Conservation (phyloP, 2,797 vertebrate genomes). For the Pseudomugil gertrudae region DNA sequence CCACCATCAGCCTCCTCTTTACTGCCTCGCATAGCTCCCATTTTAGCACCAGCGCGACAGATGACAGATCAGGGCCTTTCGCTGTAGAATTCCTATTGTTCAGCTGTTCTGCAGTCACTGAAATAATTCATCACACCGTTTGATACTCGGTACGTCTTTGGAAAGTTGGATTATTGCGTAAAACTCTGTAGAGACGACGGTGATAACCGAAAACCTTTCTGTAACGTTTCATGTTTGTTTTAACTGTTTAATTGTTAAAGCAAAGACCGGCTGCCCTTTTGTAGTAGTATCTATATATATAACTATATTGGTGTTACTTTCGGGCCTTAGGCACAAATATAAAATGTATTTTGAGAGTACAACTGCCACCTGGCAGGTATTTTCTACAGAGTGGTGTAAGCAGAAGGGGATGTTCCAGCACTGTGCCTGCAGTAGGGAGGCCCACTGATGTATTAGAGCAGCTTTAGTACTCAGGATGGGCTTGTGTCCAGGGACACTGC, state of each 20-base stretch:
- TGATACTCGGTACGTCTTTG: conserved; percentile 13
- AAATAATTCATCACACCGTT: conserved; percentile 17
- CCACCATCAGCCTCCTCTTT: conserved; percentile 35
- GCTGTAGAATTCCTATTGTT: conserved; percentile 35
- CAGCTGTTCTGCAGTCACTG: background rate
- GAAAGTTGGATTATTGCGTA: conserved; percentile 4
- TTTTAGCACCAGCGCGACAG: conserved; percentile 54
- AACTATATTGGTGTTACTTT: background rate
- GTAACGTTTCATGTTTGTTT: conserved; percentile 3
- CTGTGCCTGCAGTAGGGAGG: conserved; percentile 23
- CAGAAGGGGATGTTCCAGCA: conserved; percentile 26
- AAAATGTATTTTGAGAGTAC: conserved; percentile 18
- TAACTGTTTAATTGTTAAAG: background rate
- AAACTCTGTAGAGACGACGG: background rate
- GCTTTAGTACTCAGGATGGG: conserved; percentile 50
- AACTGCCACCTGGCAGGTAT: conserved; percentile 25
- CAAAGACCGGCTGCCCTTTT: background rate
- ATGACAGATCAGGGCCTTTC: conserved; percentile 46
- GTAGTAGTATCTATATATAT: background rate
- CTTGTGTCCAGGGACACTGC: conserved; percentile 38
- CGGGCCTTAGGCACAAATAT: conserved; percentile 10
- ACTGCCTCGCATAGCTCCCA: conserved; percentile 59
- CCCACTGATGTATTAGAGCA: conserved; percentile 42
- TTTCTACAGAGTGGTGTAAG: conserved; percentile 39
- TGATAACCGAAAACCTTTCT: background rate